Evolutionary conservation across 2,113 vertebrate genomes (phyloP).

Genomic region (Caloenas nicobarica): DNA sequence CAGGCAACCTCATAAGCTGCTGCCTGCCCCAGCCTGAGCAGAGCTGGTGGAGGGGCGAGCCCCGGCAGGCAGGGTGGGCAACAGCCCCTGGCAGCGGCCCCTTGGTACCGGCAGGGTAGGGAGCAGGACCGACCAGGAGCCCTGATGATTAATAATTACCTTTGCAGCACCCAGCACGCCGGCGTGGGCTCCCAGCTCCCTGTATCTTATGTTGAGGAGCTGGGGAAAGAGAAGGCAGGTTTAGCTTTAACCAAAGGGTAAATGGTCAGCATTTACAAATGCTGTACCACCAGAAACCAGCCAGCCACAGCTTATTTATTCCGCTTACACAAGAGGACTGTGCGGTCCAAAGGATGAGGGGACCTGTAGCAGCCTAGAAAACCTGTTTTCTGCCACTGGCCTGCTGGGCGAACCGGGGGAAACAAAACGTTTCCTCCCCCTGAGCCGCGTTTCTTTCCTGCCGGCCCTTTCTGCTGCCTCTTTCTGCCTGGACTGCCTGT

Average conservation of each 20-base stretch:
- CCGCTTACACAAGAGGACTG: slow-evolving; percentile 13
- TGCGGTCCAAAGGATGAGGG: not conserved
- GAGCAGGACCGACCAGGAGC: not conserved
- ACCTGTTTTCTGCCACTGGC: not conserved
- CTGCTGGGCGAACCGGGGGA: not conserved
- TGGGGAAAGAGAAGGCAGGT: not conserved
- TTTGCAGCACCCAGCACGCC: not conserved
- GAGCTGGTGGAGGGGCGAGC: not conserved
- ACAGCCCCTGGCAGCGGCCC: accelerated
- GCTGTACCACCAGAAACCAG: slow-evolving; percentile 54
- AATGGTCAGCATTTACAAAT: slow-evolving; percentile 54
- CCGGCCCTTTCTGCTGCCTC: not conserved
- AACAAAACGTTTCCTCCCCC: not conserved
- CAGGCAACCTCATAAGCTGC: not conserved
- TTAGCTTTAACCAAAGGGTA: slow-evolving; percentile 66
- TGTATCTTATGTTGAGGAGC: not conserved
- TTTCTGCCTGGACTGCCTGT: slow-evolving; percentile 12
- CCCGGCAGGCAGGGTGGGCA: not conserved
- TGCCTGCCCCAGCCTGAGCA: not conserved
- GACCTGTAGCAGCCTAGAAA: not conserved
- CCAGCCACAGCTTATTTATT: slow-evolving; percentile 30
- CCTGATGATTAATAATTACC: slow-evolving; percentile 37
- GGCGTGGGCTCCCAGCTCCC: not conserved
- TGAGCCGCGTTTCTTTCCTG: not conserved
- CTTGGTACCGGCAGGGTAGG: not conserved